Conservation (phyloP, 1,140 invertebrate genomes). For the Archivesica marissinica region DNA sequence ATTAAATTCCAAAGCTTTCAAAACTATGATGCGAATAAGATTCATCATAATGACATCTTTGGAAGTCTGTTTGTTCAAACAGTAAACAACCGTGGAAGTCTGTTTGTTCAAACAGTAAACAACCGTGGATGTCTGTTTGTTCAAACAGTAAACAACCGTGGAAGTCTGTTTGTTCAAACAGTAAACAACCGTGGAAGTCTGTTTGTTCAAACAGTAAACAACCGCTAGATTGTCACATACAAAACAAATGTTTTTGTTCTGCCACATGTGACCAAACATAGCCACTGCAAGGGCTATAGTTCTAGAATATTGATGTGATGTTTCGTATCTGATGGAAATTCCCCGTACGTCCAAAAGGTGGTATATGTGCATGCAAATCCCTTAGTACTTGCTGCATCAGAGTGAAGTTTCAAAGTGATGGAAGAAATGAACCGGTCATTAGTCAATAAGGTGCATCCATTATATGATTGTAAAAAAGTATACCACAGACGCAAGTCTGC, state of each 20-base stretch:
- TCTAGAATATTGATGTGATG: conserved; percentile 19
- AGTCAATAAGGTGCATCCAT: conserved; percentile 42
- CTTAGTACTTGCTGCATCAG: conserved; percentile 3
- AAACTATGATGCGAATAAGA: conserved; percentile 15
- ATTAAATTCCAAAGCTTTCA: conserved; percentile 11
- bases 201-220: conserved; percentile 61
- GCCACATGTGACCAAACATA: conserved; percentile 18
- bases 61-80: conserved; percentile 33
- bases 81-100: conserved; percentile 18
- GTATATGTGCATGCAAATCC: not conserved
- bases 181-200: too few species aligned
- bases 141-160: too few species aligned
- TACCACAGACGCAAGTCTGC: conserved; percentile 14
- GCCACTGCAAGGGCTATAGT: conserved; percentile 45
- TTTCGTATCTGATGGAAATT: not conserved
- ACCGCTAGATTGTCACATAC: conserved; percentile 57
- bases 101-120: too few species aligned
- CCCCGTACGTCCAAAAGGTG: not conserved
- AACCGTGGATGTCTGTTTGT: too few species aligned
- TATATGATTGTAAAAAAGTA: conserved; percentile 41
- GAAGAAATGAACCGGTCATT: conserved; percentile 17
- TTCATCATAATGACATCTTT: conserved; percentile 41
- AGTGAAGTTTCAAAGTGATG: conserved; percentile 22
- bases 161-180: too few species aligned
- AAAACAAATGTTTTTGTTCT: conserved; percentile 39